These are phyloP conservation scores for Caenorhabditis doughertyi DNA, from an alignment of 2,888 invertebrate genomes.

Conservation along the genomic window DNA sequence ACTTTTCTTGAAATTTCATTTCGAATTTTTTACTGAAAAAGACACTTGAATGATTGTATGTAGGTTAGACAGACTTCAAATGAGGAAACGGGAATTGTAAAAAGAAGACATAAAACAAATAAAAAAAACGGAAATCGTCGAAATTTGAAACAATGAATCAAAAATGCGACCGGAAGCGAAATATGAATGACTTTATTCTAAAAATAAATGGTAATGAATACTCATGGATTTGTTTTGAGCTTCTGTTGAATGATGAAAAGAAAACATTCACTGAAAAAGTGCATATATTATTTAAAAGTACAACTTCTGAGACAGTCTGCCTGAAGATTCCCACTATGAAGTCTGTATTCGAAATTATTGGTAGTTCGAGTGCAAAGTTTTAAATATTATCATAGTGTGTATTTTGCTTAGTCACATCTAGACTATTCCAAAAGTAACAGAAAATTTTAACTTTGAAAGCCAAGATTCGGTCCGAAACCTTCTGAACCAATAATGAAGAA, in stretches of 20 bases:
- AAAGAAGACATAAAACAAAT: slow-evolving; percentile 14
- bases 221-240: no score
- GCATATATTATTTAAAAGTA: no score
- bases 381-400: no score
- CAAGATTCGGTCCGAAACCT: background rate
- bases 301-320: no score
- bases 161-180: background rate
- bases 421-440: no score
- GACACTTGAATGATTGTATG: background rate
- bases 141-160: slow-evolving; percentile 33
- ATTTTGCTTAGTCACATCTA: no score
- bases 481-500: background rate
- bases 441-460: no score
- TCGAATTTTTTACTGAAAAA: background rate
- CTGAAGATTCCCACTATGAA: no score
- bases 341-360: no score
- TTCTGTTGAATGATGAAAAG: background rate
- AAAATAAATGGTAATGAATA: background rate
- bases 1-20: background rate
- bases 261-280: background rate
- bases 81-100: background rate
- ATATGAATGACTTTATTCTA: background rate
- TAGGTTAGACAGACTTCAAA: background rate
- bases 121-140: slow-evolving; percentile 13
- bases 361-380: no score